Conservation (phyloP, 1,140 invertebrate genomes). For the Heterodera schachtii region DNA sequence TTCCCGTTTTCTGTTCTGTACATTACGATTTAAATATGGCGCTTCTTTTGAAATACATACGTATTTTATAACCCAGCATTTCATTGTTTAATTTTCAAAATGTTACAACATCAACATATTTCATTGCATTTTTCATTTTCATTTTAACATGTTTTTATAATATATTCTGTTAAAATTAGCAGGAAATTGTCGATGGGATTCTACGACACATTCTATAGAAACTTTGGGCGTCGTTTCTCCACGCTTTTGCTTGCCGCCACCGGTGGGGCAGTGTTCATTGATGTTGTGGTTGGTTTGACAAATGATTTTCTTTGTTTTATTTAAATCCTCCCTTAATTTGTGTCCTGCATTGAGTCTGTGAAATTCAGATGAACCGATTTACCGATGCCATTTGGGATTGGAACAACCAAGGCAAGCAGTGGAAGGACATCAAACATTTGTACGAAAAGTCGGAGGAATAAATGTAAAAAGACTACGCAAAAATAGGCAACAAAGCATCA, state of each 20-base stretch:
- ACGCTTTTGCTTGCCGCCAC: slow-evolving; percentile 8
- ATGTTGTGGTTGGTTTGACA: slow-evolving; percentile 16
- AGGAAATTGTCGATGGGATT: background rate
- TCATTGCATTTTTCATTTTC: background rate
- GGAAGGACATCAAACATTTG: slow-evolving; percentile 28
- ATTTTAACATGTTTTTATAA: too few species aligned
- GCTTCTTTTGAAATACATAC: too few species aligned
- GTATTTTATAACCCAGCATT: too few species aligned
- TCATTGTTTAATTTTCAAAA: too few species aligned
- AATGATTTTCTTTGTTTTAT: background rate
- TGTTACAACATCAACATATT: background rate
- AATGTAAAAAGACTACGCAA: background rate
- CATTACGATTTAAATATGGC: too few species aligned
- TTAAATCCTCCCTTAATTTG: too few species aligned
- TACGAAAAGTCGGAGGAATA: slow-evolving; percentile 8
- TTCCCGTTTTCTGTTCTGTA: too few species aligned
- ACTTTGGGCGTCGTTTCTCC: slow-evolving; percentile 21
- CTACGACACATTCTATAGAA: background rate
- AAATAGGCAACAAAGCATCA: background rate
- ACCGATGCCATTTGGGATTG: slow-evolving; percentile 21
- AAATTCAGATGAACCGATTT: slow-evolving; percentile 21
- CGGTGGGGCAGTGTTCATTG: slow-evolving; percentile 17
- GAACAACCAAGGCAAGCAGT: slow-evolving; percentile 23
- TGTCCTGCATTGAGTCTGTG: too few species aligned
- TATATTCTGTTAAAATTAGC: too few species aligned